Evolutionary conservation across 2,888 invertebrate species (phyloP), one percentile per base, ranked within the genome.

Genomic region (Phorcus lineatus): DNA sequence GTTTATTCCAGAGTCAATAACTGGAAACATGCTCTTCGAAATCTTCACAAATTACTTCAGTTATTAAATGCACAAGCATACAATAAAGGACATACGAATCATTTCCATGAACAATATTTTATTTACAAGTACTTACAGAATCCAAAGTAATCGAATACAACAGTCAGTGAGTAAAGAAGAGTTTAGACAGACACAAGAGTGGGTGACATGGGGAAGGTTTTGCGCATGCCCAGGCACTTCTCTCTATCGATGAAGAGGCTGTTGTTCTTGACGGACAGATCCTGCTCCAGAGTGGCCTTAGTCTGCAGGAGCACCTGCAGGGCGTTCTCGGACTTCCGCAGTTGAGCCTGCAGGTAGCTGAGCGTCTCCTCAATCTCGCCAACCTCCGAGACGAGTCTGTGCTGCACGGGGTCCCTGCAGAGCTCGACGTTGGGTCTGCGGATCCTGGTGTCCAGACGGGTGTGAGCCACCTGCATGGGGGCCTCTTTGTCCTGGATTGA

Each of bases 171-270:
- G 13, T 47, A 47, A 9, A 62, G 57, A 6, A 62, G 62, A 62
- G 62, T 28, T n/a, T 31, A 31, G 70, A 55, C 75, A 92, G 92
- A 88, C 36, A 88, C 88, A 78, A 90, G 83, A 77, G 89, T 85
- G 66, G 93, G 92, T 22, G 92, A 88, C 91, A 93, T 92, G 77
- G 98, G 98, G 94, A 97, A 98, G 13, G 97, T 96, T 83, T 97
- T 95, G 75, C 98, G 94, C 90, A 98, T 95, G 4, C 98, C 97
- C 95, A 97, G 96, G 93, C 98, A 98, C 94, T 98, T 98, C 94
- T 98, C 98, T 82, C 97, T 95, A 94, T 98, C 98, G 86, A 98
- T 97, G 93, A 98, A 98, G 84, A 98, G 94, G 16, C 97, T 96
- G 91, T 97, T 97, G 86, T 96, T 95, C 94, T 98, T 98, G 92